phyloP scores from a whole-genome alignment of 1,140 invertebrate genomes.

The Octopus bimaculoides region DNA sequence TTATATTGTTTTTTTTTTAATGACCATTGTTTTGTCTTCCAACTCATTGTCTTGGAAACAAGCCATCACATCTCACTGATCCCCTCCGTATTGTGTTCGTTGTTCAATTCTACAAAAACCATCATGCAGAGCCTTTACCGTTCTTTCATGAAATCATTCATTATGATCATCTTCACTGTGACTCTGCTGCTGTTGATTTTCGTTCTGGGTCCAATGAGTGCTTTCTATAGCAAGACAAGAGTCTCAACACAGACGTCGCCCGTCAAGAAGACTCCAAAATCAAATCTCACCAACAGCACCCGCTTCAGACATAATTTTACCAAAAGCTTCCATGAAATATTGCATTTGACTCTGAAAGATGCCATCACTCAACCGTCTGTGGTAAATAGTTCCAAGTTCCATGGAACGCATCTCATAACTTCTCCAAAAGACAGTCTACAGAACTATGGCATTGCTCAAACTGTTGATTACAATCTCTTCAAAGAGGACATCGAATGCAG shows the following conservation, averaged over 20 bases:
- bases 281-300: background rate
- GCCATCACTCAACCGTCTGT: background rate
- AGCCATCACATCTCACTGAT: no score
- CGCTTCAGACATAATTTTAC: background rate
- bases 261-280: background rate
- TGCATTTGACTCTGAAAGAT: background rate
- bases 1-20: no score
- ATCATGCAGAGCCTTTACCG: background rate
- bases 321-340: background rate
- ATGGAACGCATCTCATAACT: background rate
- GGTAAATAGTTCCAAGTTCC: background rate
- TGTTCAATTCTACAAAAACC: background rate
- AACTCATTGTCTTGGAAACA: no score
- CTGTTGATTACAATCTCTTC: background rate
- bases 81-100: no score
- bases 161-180: background rate
- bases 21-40: no score
- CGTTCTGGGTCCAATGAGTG: background rate
- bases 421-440: background rate
- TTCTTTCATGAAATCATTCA: background rate
- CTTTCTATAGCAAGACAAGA: background rate
- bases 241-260: background rate
- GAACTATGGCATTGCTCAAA: background rate
- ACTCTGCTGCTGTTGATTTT: background rate
- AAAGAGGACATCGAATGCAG: conserved; percentile 62